Conservation (phyloP, 2,888 invertebrate genomes). For the Leptura quadrifasciata region DNA sequence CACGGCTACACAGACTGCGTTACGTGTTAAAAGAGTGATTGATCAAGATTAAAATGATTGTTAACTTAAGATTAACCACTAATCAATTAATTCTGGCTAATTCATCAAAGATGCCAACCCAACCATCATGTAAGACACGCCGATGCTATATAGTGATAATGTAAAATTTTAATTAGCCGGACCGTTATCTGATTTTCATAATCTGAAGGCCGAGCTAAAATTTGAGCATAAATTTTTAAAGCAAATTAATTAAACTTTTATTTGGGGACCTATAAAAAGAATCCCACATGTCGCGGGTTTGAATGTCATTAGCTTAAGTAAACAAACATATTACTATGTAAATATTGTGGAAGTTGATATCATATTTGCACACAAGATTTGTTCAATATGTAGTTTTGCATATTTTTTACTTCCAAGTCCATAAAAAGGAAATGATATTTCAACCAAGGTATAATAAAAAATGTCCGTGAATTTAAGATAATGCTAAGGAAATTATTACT, state of each 20-base stretch:
- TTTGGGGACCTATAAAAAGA: neutral
- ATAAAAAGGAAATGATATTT: too few species aligned
- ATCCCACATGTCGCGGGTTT: neutral
- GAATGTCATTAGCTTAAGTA: neutral
- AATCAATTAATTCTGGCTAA: neutral
- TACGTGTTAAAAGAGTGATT: neutral
- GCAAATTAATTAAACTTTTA: neutral
- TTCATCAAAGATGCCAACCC: neutral
- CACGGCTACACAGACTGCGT: neutral
- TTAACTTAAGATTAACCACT: slow-evolving; percentile 1
- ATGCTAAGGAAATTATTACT: too few species aligned
- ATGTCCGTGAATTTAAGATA: too few species aligned
- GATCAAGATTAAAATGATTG: neutral
- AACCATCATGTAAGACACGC: neutral
- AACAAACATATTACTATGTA: neutral
- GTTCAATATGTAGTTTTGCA: neutral
- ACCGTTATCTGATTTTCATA: neutral
- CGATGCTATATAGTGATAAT: neutral
- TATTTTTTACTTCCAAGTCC: too few species aligned
- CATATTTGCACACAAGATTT: neutral
- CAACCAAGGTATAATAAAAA: too few species aligned
- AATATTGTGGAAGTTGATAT: neutral
- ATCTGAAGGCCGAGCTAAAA: neutral
- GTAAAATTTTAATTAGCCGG: neutral
- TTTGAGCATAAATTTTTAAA: neutral